Conservation (phyloP, 2,888 invertebrate species). For the Sphaerophoria taeniata region DNA sequence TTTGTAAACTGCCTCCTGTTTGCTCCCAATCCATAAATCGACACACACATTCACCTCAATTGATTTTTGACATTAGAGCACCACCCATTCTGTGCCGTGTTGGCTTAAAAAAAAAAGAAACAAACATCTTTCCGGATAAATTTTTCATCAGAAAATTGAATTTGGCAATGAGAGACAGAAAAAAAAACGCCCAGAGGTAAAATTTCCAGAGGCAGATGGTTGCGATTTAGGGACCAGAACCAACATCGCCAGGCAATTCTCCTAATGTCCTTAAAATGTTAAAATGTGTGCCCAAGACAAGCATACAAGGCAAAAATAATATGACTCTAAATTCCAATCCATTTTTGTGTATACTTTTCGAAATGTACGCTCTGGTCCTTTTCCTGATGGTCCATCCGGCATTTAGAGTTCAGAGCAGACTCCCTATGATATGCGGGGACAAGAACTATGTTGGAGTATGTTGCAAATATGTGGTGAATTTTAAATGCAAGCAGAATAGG, state of each 20-base stretch:
- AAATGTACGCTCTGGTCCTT: slow-evolving; percentile 17
- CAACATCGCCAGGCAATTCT: not conserved
- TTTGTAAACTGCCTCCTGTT: slow-evolving; percentile 35
- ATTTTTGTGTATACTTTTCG: slow-evolving; percentile 14
- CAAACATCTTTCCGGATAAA: slow-evolving; percentile 11
- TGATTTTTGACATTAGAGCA: slow-evolving; percentile 52
- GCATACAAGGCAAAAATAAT: not conserved
- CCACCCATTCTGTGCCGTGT: slow-evolving; percentile 23
- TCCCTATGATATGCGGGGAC: not conserved
- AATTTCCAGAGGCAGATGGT: slow-evolving; percentile 41
- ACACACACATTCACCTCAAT: slow-evolving; percentile 32
- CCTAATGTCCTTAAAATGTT: slow-evolving; percentile 5
- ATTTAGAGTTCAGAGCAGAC: not conserved
- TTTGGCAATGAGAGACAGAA: slow-evolving; percentile 13
- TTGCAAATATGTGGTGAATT: slow-evolving; percentile 37
- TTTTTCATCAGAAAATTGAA: slow-evolving; percentile 28
- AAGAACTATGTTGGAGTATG: slow-evolving; percentile 21
- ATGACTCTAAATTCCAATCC: slow-evolving; percentile 24
- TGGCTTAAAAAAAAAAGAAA: not conserved
- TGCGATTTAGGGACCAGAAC: slow-evolving; percentile 29
- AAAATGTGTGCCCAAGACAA: slow-evolving; percentile 20
- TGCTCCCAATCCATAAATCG: not conserved
- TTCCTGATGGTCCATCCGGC: not conserved
- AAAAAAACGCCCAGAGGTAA: not conserved
- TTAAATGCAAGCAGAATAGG: slow-evolving; percentile 20